Base-by-base conservation (phyloP, 2,888 invertebrate species). In the Trichacis sp. region DNA sequence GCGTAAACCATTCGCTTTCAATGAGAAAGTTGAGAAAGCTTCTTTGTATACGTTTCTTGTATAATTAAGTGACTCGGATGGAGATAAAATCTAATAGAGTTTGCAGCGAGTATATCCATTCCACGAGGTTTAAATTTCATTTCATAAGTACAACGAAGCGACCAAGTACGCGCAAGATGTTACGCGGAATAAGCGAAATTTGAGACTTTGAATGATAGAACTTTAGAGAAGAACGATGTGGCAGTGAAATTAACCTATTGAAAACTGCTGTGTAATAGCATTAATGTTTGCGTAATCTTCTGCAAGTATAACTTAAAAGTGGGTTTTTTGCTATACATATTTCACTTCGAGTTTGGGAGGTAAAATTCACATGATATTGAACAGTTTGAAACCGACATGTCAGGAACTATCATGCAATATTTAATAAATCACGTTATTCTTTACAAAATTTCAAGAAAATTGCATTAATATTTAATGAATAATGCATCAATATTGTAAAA, bases 71-170 rank as follows among this genome's bases (percentile, higher is more conserved):
- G 56, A 62, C 52, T 56, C 36, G 56, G 42, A 56, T 56, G 43
- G 49, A 48, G 62, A 62, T 62, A 62, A 62, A 62, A 62, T 62
- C 62, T 62, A 55, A 61, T 62, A 56, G 50, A 61, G 61, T 47
- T 50, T 33, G 48, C 33, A 46, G 50, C 19, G 12, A 54, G 45
- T 55, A 42, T 61, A 61, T 61, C 55, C 55, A 46, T 55, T 61
- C 55, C 51, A 53, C 30, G 33, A 42, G 61, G 62, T 62, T 62
- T 49, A 51, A 52, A 51, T 62, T 52, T 52, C 42, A 51, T 52
- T 51, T 45, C 33, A n/a, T n/a, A n/a, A n/a, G n/a, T n/a, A n/a
- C n/a, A n/a, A 51, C 55, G 55, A 47, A 50, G 46, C 47, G 33
- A 30, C 38, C 11, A 17, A 12, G 53, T 51, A 12, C 42, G 40